These are phyloP conservation scores for Trichogramma dendrolimi DNA, from an alignment of 2,888 invertebrate species.

Conservation along the genomic window DNA sequence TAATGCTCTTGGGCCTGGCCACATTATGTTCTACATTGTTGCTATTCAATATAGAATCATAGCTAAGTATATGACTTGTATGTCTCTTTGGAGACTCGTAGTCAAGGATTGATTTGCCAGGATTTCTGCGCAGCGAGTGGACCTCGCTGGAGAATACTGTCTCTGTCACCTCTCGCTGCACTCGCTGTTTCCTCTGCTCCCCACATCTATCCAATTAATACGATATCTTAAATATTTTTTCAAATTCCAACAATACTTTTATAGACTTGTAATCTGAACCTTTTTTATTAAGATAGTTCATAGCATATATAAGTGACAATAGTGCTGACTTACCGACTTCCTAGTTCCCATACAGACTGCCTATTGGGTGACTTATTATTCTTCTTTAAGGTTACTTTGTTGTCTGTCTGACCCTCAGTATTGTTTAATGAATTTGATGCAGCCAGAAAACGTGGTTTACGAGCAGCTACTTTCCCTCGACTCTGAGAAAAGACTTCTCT, in stretches of 20 bases:
- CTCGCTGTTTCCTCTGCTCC: slow-evolving; percentile 51
- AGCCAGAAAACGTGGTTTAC: slow-evolving; percentile 62
- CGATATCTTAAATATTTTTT: neutral
- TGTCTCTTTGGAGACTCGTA: slow-evolving; percentile 49
- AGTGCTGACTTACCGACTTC: slow-evolving; percentile 53
- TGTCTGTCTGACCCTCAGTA: slow-evolving; percentile 49
- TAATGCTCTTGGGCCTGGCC: slow-evolving; percentile 46
- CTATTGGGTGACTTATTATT: slow-evolving; percentile 56
- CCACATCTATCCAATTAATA: slow-evolving; percentile 44
- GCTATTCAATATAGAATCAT: slow-evolving; percentile 50
- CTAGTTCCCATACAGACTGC: slow-evolving; percentile 60
- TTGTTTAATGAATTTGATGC: slow-evolving; percentile 48
- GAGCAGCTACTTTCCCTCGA: slow-evolving; percentile 68
- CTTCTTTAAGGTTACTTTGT: slow-evolving; percentile 50
- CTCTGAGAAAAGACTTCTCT: slow-evolving; percentile 80
- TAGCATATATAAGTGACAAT: slow-evolving; percentile 12
- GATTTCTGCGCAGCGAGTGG: slow-evolving; percentile 58
- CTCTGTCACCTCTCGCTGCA: slow-evolving; percentile 59
- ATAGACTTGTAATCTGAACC: neutral
- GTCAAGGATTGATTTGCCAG: slow-evolving; percentile 47
- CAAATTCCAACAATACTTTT: slow-evolving; percentile 32
- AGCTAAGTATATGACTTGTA: slow-evolving; percentile 45
- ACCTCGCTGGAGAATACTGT: slow-evolving; percentile 62
- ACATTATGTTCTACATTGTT: slow-evolving; percentile 50
- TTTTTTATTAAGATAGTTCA: neutral